A percentile compares a stretch with the other conserved stretches of the same genome.
phyloP scores from a whole-genome alignment of 2,888 invertebrate genomes.

The Neoaliturus tenellus region DNA sequence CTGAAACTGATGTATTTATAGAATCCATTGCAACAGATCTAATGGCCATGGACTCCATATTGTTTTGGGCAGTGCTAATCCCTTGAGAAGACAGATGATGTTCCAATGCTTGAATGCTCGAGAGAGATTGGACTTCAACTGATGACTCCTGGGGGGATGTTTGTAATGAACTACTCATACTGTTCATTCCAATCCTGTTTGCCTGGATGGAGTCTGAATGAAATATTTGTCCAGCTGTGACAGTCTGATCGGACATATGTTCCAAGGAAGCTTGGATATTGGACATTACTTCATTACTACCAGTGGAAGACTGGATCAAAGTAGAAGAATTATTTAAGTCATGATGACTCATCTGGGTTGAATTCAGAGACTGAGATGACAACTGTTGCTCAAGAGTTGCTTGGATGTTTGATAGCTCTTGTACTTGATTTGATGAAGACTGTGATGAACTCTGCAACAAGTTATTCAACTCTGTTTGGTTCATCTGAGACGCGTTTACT shows the following conservation, averaged over 20 bases:
- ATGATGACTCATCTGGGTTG: not conserved
- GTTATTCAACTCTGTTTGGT: conserved; percentile 15
- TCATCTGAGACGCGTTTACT: conserved; percentile 22
- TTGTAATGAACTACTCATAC: not conserved
- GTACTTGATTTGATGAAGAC: not conserved
- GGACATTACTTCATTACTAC: not conserved
- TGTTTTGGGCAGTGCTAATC: not conserved
- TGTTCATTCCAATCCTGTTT: not conserved
- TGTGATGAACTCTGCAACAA: not conserved
- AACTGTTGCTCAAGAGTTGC: conserved; percentile 11
- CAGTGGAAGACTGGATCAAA: not conserved
- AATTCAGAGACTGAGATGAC: conserved; percentile 1
- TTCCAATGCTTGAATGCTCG: conserved; percentile 22
- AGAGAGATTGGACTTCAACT: not conserved
- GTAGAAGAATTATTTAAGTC: not conserved
- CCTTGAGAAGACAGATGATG: conserved; percentile 35
- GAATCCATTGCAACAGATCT: not conserved
- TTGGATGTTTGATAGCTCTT: conserved; percentile 15
- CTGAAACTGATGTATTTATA: not conserved
- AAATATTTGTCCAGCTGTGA: not conserved
- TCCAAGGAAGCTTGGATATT: conserved; percentile 31
- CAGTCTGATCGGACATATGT: not conserved
- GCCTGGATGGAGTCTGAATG: conserved; percentile 22
- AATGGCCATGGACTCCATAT: not conserved
- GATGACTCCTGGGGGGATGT: not conserved